Base-by-base conservation (phyloP, 92 coral and sea anemone species). In the Porites lobata region DNA sequence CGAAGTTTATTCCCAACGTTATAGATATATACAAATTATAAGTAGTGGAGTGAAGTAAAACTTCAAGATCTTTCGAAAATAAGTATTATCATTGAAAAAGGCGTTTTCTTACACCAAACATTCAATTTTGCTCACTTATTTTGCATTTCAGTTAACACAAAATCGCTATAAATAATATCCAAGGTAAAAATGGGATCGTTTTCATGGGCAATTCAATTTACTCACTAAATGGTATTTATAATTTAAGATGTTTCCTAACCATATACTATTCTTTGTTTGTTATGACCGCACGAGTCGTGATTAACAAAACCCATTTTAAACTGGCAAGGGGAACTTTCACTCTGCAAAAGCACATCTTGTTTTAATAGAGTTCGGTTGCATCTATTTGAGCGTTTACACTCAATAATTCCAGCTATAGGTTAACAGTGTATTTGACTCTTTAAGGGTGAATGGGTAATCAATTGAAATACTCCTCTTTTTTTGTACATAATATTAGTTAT, bases 211-310 rank as follows among this genome's bases (percentile, higher is more conserved):
- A 38, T 81, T 43, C 66, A 57, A 68, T 19, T 38, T 72, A 62
- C 87, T 7, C 81, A 61, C 87, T 52, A 50, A 64, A 50, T 61
- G 81, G 86, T 84, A 84, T 84, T 84, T 84, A 73, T 84, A 73
- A 73, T 24, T 73, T 62, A 15, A 65, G 50, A 62, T 70, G 61
- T 68, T 71, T 11, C 10, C 74, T 50, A 26, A 73, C 51, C 54
- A 47, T 63, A 50, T 64, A 66, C 73, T 61, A 59, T 72, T 43
- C 65, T 6, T 82, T 82, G 78, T 82, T 75, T 17, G 61, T 52
- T 53, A 4, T 52, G 19, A n/a, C 75, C 75, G 9, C 13, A 14
- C 4, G 43, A 29, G 9, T 19, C 75, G 1, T 7, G 52, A 18
- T 32, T 6, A 32, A 12, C 6, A 70, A 10, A 10, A 56, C 11